Conservation (phyloP, 2,113 vertebrate genomes). For the Leucopsar rothschildi region DNA sequence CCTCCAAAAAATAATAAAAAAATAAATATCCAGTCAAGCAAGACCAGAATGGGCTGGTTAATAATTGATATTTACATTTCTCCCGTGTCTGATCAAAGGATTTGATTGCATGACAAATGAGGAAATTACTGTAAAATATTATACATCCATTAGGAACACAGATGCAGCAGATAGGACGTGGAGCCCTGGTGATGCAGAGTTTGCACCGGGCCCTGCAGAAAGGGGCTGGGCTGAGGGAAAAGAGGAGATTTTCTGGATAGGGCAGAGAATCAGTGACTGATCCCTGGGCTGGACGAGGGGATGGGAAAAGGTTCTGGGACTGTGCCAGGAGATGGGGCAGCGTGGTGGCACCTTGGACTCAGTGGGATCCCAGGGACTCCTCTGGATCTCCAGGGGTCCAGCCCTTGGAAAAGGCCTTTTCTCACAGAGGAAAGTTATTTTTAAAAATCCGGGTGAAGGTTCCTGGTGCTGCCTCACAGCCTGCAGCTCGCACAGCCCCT, state of each 20-base stretch:
- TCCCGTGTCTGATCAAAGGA: conserved; percentile 62
- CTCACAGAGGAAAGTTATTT: background rate
- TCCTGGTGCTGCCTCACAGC: rapidly evolving
- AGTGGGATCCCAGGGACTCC: rapidly evolving
- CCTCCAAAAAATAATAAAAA: background rate
- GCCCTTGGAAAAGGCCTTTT: background rate
- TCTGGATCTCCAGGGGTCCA: background rate
- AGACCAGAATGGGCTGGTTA: conserved; percentile 42
- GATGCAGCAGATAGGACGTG: background rate
- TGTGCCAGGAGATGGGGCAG: background rate
- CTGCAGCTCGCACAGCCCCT: rapidly evolving
- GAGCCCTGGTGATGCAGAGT: rapidly evolving
- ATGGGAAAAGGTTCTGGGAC: rapidly evolving
- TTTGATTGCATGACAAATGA: conserved; percentile 65
- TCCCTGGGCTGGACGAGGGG: background rate
- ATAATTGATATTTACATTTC: conserved; percentile 67
- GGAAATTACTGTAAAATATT: conserved; percentile 56
- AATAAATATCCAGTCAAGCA: background rate
- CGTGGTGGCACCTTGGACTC: background rate
- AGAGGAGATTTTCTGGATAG: rapidly evolving
- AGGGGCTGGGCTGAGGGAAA: background rate
- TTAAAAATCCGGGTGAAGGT: background rate
- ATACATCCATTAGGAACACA: conserved; percentile 20
- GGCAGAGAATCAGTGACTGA: rapidly evolving
- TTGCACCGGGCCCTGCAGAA: background rate